Percentiles rank a stretch among this genome's conserved stretches.
phyloP scores from a whole-genome alignment of 2,888 invertebrate genomes.

The Villa cingulata region DNA sequence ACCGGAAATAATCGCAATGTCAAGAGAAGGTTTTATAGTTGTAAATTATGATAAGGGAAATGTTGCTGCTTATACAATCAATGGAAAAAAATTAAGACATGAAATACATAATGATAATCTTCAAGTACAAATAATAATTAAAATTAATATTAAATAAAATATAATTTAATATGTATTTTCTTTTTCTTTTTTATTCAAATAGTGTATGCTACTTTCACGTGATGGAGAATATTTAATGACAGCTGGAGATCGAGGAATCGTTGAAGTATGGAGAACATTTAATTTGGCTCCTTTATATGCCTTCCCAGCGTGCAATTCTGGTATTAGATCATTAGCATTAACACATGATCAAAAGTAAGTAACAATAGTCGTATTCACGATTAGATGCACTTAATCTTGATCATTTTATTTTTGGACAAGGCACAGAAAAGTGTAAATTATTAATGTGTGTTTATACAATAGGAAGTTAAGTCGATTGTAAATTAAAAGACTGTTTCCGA shows the following conservation, averaged over 20 bases:
- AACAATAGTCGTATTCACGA: conserved; percentile 1
- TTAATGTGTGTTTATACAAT: too few species aligned
- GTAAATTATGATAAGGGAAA: conserved; percentile 87
- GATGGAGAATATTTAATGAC: conserved; percentile 99
- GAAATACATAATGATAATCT: conserved; percentile 91
- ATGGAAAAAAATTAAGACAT: conserved; percentile 76
- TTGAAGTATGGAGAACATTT: conserved; percentile 97
- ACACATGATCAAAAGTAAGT: conserved; percentile 97
- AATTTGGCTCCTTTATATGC: conserved; percentile 94
- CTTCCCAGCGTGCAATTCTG: conserved; percentile 93
- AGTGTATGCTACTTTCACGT: conserved; percentile 86
- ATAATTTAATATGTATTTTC: background rate
- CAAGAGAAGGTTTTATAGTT: conserved; percentile 90
- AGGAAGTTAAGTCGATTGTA: too few species aligned
- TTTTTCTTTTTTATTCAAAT: conserved; percentile 20
- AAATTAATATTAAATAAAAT: background rate
- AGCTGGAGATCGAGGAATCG: conserved; percentile 92
- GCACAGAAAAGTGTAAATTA: too few species aligned
- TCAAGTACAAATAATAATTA: conserved; percentile 46
- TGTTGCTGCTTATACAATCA: conserved; percentile 87
- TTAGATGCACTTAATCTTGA: too few species aligned
- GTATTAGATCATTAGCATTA: conserved; percentile 85
- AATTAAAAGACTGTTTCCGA: too few species aligned
- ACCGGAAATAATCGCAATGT: conserved; percentile 83
- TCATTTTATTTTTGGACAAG: too few species aligned